These are phyloP conservation scores for Drosophila sulfurigaster DNA, from an alignment of 1,140 invertebrate species.

Conservation along the genomic window DNA sequence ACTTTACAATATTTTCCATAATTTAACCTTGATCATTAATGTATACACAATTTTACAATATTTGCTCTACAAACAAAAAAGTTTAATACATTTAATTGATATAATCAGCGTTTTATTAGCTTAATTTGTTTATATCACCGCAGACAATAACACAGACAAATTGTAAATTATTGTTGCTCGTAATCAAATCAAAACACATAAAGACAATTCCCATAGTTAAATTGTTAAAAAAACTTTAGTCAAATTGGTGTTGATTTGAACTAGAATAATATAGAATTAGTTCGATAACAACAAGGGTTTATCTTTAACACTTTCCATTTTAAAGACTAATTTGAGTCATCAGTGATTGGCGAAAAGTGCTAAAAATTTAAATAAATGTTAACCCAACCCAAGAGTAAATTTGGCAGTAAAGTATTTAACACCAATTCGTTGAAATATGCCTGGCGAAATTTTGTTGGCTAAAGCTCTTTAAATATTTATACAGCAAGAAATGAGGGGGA, in stretches of 20 bases:
- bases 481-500: background rate
- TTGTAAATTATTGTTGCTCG: constrained; percentile 21
- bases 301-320: constrained; percentile 45
- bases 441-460: constrained; percentile 53
- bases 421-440: constrained; percentile 29
- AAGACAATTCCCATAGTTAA: constrained; percentile 30
- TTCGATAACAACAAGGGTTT: constrained; percentile 1
- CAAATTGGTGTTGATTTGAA: constrained; percentile 7
- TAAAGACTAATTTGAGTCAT: constrained; percentile 24
- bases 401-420: constrained; percentile 41
- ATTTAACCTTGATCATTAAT: constrained; percentile 5
- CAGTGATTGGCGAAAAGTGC: constrained; percentile 13
- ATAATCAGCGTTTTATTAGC: constrained; percentile 37
- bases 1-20: background rate
- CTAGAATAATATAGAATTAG: background rate
- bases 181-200: constrained; percentile 8
- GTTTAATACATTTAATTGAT: constrained; percentile 37
- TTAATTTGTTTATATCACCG: constrained; percentile 34
- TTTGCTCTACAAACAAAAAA: constrained; percentile 13
- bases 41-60: constrained; percentile 13
- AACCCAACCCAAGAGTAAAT: constrained; percentile 29
- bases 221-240: background rate
- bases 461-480: constrained; percentile 27
- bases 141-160: constrained; percentile 30
- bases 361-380: constrained; percentile 46